Base-by-base conservation (phyloP, 1,140 invertebrate genomes). In the Cydia fagiglandana region DNA sequence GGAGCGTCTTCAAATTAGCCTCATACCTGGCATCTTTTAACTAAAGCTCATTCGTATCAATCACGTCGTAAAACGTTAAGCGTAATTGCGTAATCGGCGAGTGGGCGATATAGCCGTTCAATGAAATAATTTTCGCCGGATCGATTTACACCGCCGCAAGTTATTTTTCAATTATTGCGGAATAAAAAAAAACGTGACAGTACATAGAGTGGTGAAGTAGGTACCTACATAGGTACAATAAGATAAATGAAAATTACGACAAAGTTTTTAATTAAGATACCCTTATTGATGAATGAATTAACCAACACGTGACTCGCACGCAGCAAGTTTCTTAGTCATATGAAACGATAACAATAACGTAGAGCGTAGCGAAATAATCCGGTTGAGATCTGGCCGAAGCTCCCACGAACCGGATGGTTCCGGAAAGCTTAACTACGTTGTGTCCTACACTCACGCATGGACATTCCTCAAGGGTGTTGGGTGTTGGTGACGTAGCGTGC, bases 361-460 rank as follows among this genome's bases (percentile, higher is more conserved):
- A 73, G 74, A 24, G 47, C 76, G 68, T 73, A 68, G 83, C 86
- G 81, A 85, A 85, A 86, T 87, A 81, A 89, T 82, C 89, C 84
- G 83, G 88, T 86, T 88, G 73, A 64, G 73, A 76, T 82, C 81
- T 82, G 80, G 81, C 76, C 64, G 76, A 77, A 82, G 78, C 86
- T 82, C 81, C 83, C 77, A 79, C 80, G 74, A 85, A 84, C 87
- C 84, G 87, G 89, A 84, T 83, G 79, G 77, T 78, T 84, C 88
- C 85, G 77, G 86, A 81, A 81, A 38, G 15, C 30, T 70, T 70
- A 38, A 70, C 66, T 70, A 41, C 30, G 30, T 4, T 24, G 34
- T 17, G 66, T n/a, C 66, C 30, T 17, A n/a, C 66, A 41, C 30
- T n/a, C 30, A 20, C 56, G 56, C 30, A 38, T 28, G 30, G 66